phyloP scores from a whole-genome alignment of 2,888 invertebrate species.

The Vesta saturnalis region DNA sequence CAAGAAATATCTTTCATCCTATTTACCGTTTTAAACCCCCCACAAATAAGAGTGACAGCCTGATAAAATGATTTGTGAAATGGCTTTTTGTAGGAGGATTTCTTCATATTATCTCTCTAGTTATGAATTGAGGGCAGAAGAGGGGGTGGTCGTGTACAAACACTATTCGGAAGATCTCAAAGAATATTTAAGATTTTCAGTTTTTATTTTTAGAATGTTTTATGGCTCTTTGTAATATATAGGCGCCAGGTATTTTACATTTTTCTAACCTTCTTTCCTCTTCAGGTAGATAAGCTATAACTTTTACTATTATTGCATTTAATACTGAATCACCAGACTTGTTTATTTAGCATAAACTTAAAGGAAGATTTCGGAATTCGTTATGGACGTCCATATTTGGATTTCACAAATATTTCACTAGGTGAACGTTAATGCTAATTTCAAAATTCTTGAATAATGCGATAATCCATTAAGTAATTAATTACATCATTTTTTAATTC shows the following conservation, averaged over 20 bases:
- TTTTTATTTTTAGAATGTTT: constrained; percentile 32
- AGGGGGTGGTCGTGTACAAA: not conserved
- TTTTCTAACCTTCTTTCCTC: constrained; percentile 20
- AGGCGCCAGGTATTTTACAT: constrained; percentile 44
- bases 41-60: constrained; percentile 15
- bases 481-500: no score
- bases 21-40: constrained; percentile 10
- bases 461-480: no score
- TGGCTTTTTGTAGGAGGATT: constrained; percentile 5
- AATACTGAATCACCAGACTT: constrained; percentile 9
- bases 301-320: constrained; percentile 15
- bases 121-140: constrained; percentile 19
- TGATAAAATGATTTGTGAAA: constrained; percentile 42
- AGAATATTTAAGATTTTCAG: constrained; percentile 8
- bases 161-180: constrained; percentile 18
- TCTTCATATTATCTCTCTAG: no score
- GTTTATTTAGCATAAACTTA: constrained; percentile 14
- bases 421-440: no score
- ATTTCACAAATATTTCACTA: no score
- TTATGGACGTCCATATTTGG: no score
- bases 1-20: no score
- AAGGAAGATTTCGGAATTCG: no score
- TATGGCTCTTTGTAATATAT: constrained; percentile 37
- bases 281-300: constrained; percentile 9
- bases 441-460: no score